Base-by-base conservation (phyloP, 2,113 vertebrate species). In the Lampris incognitus region DNA sequence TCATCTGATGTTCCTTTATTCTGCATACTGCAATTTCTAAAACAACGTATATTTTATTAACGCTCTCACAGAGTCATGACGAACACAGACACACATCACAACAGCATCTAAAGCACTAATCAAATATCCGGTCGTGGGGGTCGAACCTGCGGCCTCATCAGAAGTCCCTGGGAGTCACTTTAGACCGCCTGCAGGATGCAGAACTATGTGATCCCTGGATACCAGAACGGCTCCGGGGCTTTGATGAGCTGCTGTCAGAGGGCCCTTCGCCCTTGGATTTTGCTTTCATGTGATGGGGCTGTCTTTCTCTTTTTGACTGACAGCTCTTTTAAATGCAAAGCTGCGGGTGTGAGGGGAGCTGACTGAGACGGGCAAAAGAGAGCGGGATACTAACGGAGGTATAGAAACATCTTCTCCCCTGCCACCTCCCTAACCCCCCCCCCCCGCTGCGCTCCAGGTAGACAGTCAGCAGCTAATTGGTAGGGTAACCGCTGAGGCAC, bases 231-330 rank as follows among this genome's bases (percentile, higher is more conserved):
- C 9, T 24, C 38, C 57, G 3, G 6, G 9, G 37, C 76, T 85
- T 77, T 90, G 85, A 91, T 77, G 66, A 41, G 51, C 6, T 50
- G 60, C 81, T 73, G 80, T 83, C 87, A 85, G 76, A 78, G 76
- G 41, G 62, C 72, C 81, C 85, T 88, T 62, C 75, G 74, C 61
- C 88, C 87, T 89, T 93, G 91, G 89, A 88, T 90, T 93, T 93
- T 92, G 74, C 87, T 92, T 91, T 92, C 75, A 90, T 84, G 86
- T 81, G 68, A 38, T 5, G 59, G 38, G 42, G 38, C 11, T 66
- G 71, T 56, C 40, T 13, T 55, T 55, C 24, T 5, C 5, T 55
- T 55, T 68, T 62, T 66, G 44, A 56, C 59, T 68, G 55, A 41
- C 8, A 77, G 4, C 1, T 77, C 78, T 90, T 90, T 88, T 60